Percentiles rank a stretch among this genome's conserved stretches.
Conservation (phyloP, 2,888 invertebrate species). For the Lepas anatifera region DNA sequence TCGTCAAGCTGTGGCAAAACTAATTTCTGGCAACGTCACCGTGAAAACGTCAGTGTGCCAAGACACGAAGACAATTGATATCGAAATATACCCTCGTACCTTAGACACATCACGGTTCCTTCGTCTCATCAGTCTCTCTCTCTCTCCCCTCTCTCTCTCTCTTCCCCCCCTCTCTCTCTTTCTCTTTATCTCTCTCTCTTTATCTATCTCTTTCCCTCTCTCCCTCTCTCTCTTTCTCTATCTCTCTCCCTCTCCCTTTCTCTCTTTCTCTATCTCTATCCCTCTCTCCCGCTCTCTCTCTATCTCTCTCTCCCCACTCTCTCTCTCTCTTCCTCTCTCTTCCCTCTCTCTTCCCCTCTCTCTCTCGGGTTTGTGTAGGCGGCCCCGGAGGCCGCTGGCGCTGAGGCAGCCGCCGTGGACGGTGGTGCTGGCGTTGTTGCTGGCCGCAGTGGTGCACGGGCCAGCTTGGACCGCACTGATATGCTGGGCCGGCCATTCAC, state of each 20-base stretch:
- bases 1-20: too few relatives aligned
- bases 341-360: constrained; percentile 10
- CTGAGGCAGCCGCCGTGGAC: background rate
- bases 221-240: too few relatives aligned
- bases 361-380: too few relatives aligned
- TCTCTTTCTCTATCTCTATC: background rate
- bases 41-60: too few relatives aligned
- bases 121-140: background rate
- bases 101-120: too few relatives aligned
- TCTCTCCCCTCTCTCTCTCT: background rate
- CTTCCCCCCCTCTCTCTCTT: background rate
- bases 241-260: background rate
- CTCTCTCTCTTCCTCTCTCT: background rate
- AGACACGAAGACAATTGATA: too few relatives aligned
- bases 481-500: background rate
- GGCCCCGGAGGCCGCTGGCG: too few relatives aligned
- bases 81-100: too few relatives aligned
- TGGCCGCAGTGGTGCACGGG: too few relatives aligned
- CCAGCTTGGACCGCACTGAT: too few relatives aligned
- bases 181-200: background rate
- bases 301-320: background rate
- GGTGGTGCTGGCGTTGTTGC: too few relatives aligned
- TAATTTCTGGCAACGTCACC: too few relatives aligned
- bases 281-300: background rate
- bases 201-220: background rate